Evolutionary conservation across 2,888 invertebrate genomes (phyloP).

Genomic region (Auanema sp.): DNA sequence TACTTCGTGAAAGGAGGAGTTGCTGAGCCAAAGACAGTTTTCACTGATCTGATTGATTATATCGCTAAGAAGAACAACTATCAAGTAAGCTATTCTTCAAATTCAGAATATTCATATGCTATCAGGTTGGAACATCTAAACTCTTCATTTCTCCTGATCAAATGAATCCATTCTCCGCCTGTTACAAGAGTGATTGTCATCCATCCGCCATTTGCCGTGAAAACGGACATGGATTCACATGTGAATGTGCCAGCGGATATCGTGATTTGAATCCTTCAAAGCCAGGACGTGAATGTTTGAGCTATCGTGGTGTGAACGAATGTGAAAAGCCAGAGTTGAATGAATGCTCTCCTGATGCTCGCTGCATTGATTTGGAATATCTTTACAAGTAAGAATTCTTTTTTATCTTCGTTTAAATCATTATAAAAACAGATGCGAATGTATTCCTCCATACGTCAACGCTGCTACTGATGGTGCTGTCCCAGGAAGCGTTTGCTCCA

Average conservation of each 20-base stretch:
- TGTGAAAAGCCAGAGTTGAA: slow-evolving; percentile 49
- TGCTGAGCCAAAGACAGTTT: slow-evolving; percentile 42
- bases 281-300: slow-evolving; percentile 49
- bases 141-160: slow-evolving; percentile 56
- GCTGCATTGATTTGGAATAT: slow-evolving; percentile 50
- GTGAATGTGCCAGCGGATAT: slow-evolving; percentile 35
- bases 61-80: slow-evolving; percentile 45
- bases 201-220: slow-evolving; percentile 46
- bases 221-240: slow-evolving; percentile 36
- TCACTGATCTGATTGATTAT: slow-evolving; percentile 46
- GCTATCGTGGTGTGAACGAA: slow-evolving; percentile 50
- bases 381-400: slow-evolving; percentile 41
- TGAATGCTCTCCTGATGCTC: slow-evolving; percentile 53
- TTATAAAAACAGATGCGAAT: slow-evolving; percentile 45
- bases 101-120: not conserved
- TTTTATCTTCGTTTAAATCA: not conserved
- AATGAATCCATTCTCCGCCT: slow-evolving; percentile 51
- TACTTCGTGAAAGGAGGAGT: slow-evolving; percentile 48
- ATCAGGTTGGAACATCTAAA: slow-evolving; percentile 49
- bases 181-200: slow-evolving; percentile 51
- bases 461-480: slow-evolving; percentile 39
- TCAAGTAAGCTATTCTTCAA: slow-evolving; percentile 27
- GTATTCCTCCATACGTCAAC: slow-evolving; percentile 49
- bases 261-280: slow-evolving; percentile 47
- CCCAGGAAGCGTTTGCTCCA: slow-evolving; percentile 65